A percentile compares a stretch with the other conserved stretches of the same genome.
phyloP scores from a whole-genome alignment of 2,888 invertebrate species.

The Cephus pulcher region DNA sequence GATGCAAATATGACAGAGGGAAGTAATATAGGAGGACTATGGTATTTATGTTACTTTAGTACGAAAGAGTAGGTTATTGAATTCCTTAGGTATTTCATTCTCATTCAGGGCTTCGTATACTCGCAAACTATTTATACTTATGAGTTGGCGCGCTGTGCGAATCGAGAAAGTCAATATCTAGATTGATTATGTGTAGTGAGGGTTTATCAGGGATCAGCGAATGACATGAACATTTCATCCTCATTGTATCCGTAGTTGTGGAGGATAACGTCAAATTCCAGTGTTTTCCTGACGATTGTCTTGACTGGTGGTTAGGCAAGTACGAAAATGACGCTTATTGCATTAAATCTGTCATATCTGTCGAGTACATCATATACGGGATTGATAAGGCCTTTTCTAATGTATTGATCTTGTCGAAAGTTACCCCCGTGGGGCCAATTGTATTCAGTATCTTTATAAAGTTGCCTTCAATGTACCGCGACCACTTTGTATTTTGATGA shows the following conservation, averaged over 20 bases:
- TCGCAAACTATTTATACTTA: neutral
- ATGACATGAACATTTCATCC: neutral
- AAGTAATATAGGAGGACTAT: neutral
- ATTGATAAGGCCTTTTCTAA: neutral
- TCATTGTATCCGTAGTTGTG: neutral
- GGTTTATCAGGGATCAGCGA: neutral
- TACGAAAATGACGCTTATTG: neutral
- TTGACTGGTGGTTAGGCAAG: neutral
- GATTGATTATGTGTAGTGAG: neutral
- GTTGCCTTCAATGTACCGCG: slow-evolving; percentile 27
- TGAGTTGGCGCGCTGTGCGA: neutral
- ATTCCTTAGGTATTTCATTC: neutral
- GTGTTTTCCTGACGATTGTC: too few species aligned
- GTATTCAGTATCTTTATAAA: slow-evolving; percentile 6
- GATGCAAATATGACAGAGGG: neutral
- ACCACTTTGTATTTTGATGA: slow-evolving; percentile 12
- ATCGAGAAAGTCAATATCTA: neutral
- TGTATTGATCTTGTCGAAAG: neutral
- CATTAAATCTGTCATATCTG: neutral
- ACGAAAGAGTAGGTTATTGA: neutral
- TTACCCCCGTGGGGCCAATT: slow-evolving; percentile 13
- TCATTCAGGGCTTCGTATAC: neutral
- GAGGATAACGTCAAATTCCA: too few species aligned
- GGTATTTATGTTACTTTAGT: neutral
- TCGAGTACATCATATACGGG: neutral